Evolutionary conservation across 2,888 invertebrate species (phyloP).

Genomic region (Oxycera nigricornis): DNA sequence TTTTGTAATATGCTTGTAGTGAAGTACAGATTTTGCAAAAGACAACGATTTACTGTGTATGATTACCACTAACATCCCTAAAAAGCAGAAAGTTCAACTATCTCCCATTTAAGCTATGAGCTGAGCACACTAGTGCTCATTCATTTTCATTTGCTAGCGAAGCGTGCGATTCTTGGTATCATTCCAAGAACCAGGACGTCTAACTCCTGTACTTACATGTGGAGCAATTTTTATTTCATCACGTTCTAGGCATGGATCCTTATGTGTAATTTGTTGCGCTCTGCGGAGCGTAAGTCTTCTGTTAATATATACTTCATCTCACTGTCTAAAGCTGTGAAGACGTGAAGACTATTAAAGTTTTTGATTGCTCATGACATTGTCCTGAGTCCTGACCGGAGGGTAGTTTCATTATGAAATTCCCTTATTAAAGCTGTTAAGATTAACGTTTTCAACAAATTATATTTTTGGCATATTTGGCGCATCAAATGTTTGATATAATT

Average conservation of each 20-base stretch:
- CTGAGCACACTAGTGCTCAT: constrained; percentile 7
- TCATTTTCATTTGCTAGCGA: constrained; percentile 21
- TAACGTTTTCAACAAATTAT: constrained; percentile 27
- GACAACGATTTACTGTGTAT: too few species aligned
- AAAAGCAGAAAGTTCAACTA: too few species aligned
- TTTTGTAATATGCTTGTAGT: too few species aligned
- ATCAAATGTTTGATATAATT: too few species aligned
- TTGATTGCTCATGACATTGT: constrained; percentile 38
- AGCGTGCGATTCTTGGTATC: neutral
- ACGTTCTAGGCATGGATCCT: constrained; percentile 38
- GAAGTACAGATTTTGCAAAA: too few species aligned
- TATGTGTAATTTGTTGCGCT: constrained; percentile 41
- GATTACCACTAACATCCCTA: too few species aligned
- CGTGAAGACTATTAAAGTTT: constrained; percentile 33
- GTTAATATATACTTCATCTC: constrained; percentile 31
- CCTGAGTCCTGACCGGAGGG: constrained; percentile 25
- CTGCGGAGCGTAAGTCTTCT: constrained; percentile 38
- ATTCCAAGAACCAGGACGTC: neutral
- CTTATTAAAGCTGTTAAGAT: constrained; percentile 20
- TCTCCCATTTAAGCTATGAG: too few species aligned
- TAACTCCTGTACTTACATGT: constrained; percentile 34
- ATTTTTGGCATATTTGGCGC: too few species aligned
- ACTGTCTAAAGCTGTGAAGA: constrained; percentile 36
- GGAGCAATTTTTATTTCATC: constrained; percentile 39
- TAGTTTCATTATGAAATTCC: constrained; percentile 24